These are phyloP conservation scores for Lepisosteus osseus DNA, from an alignment of 2,113 vertebrate genomes.

Conservation along the genomic window DNA sequence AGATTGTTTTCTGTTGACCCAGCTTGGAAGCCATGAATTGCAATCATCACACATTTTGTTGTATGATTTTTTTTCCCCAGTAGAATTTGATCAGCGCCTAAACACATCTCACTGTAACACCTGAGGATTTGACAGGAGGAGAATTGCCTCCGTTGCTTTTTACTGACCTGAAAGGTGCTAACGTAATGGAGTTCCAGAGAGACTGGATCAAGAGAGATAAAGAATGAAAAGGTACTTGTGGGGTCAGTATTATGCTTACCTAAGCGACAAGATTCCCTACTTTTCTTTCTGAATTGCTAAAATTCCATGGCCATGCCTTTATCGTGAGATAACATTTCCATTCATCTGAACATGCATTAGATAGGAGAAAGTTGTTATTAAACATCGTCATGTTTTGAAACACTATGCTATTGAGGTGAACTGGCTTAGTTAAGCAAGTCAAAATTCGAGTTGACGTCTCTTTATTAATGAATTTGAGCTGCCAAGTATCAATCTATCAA, in stretches of 20 bases:
- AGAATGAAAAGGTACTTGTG: background rate
- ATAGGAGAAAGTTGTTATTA: no score
- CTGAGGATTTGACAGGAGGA: slow-evolving; percentile 6
- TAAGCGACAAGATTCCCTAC: background rate
- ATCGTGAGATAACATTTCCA: no score
- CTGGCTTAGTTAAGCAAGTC: no score
- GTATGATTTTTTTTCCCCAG: background rate
- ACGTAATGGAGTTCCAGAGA: slow-evolving; percentile 2
- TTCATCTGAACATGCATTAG: no score
- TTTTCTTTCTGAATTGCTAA: background rate
- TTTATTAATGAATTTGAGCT: no score
- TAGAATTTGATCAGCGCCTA: slow-evolving; percentile 6
- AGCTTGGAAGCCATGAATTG: background rate
- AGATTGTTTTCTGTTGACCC: slow-evolving; percentile 7
- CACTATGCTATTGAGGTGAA: no score
- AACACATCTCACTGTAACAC: background rate
- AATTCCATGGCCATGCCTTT: no score
- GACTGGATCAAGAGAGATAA: background rate
- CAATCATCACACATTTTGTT: slow-evolving; percentile 8
- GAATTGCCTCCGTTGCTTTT: background rate
- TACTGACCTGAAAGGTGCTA: background rate
- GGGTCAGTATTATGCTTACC: background rate
- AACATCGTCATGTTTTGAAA: no score
- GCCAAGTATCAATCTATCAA: no score
- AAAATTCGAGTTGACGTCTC: no score